These are phyloP conservation scores for Pectinophora gossypiella DNA, from an alignment of 1,140 invertebrate genomes.

Conservation along the genomic window DNA sequence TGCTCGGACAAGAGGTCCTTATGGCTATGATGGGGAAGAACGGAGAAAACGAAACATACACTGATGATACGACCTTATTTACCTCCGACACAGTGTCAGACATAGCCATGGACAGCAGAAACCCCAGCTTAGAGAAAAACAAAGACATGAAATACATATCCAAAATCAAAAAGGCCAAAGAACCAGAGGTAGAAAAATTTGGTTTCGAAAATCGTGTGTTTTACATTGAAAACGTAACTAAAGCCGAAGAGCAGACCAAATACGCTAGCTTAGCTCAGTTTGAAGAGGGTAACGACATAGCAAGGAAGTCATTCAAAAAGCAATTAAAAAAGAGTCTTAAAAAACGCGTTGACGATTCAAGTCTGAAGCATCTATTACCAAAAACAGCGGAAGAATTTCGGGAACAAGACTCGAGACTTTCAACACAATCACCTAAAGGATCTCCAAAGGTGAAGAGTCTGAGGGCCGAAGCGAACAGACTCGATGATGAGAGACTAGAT, in stretches of 20 bases:
- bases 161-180: slow-evolving; percentile 66
- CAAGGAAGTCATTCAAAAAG: slow-evolving; percentile 83
- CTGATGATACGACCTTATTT: slow-evolving; percentile 80
- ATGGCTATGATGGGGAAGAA: slow-evolving; percentile 79
- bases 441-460: not conserved
- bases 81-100: slow-evolving; percentile 77
- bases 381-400: slow-evolving; percentile 47
- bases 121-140: slow-evolving; percentile 66
- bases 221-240: slow-evolving; percentile 76
- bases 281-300: slow-evolving; percentile 87
- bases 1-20: slow-evolving; percentile 80
- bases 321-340: slow-evolving; percentile 66
- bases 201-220: slow-evolving; percentile 83
- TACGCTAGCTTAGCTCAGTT: slow-evolving; percentile 86
- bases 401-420: slow-evolving; percentile 21
- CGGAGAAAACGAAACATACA: slow-evolving; percentile 80
- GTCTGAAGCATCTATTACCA: slow-evolving; percentile 48
- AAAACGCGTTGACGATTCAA: slow-evolving; percentile 47
- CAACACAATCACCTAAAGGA: slow-evolving; percentile 18
- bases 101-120: slow-evolving; percentile 68
- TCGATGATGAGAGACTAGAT: slow-evolving; percentile 13
- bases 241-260: slow-evolving; percentile 76
- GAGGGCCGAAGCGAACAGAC: not conserved
- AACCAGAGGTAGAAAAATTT: slow-evolving; percentile 76
- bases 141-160: slow-evolving; percentile 67